Evolutionary conservation across 2,113 vertebrate species (phyloP), one percentile per base, ranked within the genome.

Genomic region (Oceanodroma tethys): DNA sequence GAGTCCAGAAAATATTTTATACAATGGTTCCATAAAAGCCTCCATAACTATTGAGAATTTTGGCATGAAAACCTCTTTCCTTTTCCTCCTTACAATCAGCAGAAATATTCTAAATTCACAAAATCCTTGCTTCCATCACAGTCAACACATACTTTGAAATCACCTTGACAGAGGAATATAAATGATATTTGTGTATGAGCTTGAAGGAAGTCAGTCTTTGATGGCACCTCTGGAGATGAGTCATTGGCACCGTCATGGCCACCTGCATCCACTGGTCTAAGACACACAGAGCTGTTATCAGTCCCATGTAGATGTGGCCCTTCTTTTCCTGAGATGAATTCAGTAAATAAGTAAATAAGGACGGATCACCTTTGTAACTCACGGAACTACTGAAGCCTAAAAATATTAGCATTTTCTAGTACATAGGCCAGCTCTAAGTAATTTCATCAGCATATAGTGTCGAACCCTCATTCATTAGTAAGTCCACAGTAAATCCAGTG

Each of bases 281-380:
- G 62, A 36, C 68, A 32, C n/a, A 9, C 27, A 27, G 62, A 65
- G 47, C 83, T 42, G 7, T 4, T 34, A 3, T 5, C 68, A 40
- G 48, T 1, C 68, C 50, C 6, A 1, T 70, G 20, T 9, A 16
- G 43, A 32, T 0, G 0, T 16, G n/a, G 13, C 38, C 48, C 76
- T 71, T 62, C 34, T 36, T 14, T 10, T 36, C n/a, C 79, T 2
- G 20, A 32, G 52, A 62, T 22, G 16, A 74, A 63, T 6, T 6
- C 56, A 85, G 56, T 30, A 86, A 71, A 71, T 56, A 83, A 70
- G 38, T 32, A 71, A 67, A 84, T 21, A 60, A 68, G 81, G 11
- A 6, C 0, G 2, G 42, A 53, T 36, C 71, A 72, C 67, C 66
- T 67, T 70, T 80, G 52, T 30, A 82, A 30, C 80, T 67, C 91